phyloP scores from a whole-genome alignment of 2,797 vertebrate genomes.

The Antrozous pallidus region DNA sequence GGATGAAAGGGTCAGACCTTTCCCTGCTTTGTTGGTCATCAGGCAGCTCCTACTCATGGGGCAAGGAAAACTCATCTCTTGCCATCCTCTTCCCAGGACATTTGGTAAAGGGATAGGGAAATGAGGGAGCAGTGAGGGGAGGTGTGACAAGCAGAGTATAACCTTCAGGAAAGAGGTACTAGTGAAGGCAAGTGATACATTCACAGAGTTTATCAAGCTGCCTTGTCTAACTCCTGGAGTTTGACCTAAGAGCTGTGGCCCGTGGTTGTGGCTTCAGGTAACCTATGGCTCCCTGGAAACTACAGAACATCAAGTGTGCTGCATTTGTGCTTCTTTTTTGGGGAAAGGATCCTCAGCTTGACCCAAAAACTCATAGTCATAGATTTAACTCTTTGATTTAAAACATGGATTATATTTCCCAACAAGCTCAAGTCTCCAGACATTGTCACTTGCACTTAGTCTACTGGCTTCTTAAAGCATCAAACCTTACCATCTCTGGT shows the following conservation, averaged over 20 bases:
- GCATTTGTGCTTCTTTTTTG: not conserved
- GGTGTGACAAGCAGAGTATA: not conserved
- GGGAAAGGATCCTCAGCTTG: not conserved
- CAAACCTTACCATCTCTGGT: not conserved
- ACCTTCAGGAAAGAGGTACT: not conserved
- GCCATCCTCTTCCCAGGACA: not conserved
- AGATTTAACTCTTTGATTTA: not conserved
- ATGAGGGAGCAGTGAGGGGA: not conserved
- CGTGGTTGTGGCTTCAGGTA: not conserved
- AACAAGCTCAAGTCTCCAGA: not conserved
- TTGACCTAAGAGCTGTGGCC: not conserved
- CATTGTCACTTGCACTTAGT: not conserved
- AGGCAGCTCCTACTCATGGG: not conserved
- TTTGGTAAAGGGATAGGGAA: not conserved
- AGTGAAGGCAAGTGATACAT: not conserved
- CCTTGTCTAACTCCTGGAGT: not conserved
- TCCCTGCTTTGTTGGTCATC: not conserved
- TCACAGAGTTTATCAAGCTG: not conserved
- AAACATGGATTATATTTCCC: not conserved
- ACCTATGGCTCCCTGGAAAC: not conserved
- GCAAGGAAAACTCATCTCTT: not conserved
- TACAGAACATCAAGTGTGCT: not conserved
- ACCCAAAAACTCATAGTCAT: not conserved
- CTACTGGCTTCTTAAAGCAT: not conserved
- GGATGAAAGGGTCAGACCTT: not conserved